These are phyloP conservation scores for Nephrotoma guestfalica DNA, from an alignment of 2,888 invertebrate genomes.

Conservation along the genomic window DNA sequence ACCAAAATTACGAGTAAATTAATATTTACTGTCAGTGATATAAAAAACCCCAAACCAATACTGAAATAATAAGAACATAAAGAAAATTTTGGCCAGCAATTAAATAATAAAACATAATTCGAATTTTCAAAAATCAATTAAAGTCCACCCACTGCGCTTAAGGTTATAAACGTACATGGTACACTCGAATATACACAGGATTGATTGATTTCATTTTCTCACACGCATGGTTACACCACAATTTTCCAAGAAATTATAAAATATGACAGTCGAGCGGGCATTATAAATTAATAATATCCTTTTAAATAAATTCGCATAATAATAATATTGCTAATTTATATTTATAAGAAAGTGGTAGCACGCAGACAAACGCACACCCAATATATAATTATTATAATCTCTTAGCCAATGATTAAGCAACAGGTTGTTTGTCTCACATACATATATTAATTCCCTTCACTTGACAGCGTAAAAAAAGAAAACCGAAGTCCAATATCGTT, in stretches of 20 bases:
- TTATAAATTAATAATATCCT: neutral
- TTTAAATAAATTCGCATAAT: neutral
- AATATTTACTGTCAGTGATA: neutral
- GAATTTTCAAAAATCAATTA: neutral
- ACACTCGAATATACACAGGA: neutral
- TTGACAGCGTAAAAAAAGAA: neutral
- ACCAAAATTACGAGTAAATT: neutral
- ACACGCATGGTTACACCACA: neutral
- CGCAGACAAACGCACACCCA: neutral
- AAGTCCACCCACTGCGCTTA: neutral
- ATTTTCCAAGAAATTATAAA: neutral
- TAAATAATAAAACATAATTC: neutral
- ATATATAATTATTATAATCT: neutral
- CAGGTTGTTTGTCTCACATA: neutral
- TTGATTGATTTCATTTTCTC: neutral
- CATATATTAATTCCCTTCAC: neutral
- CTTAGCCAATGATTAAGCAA: neutral
- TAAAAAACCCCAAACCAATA: neutral
- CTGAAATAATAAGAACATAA: neutral
- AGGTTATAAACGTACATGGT: neutral
- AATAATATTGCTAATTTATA: neutral
- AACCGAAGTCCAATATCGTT: neutral
- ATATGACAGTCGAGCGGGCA: neutral
- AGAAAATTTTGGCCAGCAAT: neutral
- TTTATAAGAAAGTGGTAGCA: neutral